phyloP scores from a whole-genome alignment of 2,888 invertebrate genomes.

The Leucophenga maculata region DNA sequence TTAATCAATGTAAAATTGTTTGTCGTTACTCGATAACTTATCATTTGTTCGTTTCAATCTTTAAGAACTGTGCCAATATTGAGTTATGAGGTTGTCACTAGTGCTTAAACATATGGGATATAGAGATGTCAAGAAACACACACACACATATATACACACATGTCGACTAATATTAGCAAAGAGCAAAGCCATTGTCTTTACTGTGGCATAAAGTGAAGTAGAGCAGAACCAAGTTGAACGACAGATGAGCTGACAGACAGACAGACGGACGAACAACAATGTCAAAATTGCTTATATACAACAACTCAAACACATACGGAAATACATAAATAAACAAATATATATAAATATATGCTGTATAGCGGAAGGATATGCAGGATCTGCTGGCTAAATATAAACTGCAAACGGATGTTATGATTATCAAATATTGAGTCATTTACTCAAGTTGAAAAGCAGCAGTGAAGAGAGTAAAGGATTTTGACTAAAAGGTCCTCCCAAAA shows the following conservation, averaged over 20 bases:
- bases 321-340: constrained; percentile 42
- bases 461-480: no score
- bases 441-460: constrained; percentile 46
- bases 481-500: no score
- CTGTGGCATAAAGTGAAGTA: not conserved
- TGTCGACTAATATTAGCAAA: not conserved
- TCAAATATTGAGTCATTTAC: constrained; percentile 62
- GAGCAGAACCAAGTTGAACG: no score
- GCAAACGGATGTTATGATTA: constrained; percentile 56
- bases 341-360: constrained; percentile 42
- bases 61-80: constrained; percentile 27
- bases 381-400: constrained; percentile 14
- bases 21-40: no score
- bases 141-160: no score
- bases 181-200: constrained; percentile 11
- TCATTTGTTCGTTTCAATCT: no score
- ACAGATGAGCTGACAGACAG: not conserved
- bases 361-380: no score
- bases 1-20: no score
- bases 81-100: constrained; percentile 52
- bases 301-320: constrained; percentile 12
- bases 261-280: not conserved
- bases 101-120: constrained; percentile 16
- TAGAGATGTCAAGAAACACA: not conserved
- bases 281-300: no score